A percentile compares a stretch with the other conserved stretches of the same genome.
phyloP scores from a whole-genome alignment of 2,113 vertebrate genomes.

The Cavia aperea region DNA sequence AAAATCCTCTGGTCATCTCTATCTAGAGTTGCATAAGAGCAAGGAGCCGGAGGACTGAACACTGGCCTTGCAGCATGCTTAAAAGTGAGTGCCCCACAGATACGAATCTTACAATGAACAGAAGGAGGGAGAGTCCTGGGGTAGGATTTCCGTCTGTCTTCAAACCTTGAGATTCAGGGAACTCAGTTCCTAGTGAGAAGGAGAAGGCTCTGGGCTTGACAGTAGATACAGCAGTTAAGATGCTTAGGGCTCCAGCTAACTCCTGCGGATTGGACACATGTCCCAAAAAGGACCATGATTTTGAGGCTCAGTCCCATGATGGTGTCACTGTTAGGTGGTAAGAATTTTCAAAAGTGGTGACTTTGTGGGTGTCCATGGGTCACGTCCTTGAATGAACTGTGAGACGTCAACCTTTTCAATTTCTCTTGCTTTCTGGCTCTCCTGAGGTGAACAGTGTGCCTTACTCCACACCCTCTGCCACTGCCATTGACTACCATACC shows the following conservation, averaged over 20 bases:
- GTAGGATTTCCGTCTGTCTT: not conserved
- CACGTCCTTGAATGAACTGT: no score
- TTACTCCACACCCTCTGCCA: no score
- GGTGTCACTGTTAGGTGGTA: not conserved
- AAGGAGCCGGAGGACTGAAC: not conserved
- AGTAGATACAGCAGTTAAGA: rapidly evolving
- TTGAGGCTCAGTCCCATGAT: not conserved
- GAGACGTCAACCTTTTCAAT: not conserved
- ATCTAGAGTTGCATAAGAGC: not conserved
- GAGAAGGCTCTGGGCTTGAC: rapidly evolving
- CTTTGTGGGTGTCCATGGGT: not conserved
- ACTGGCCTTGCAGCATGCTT: not conserved
- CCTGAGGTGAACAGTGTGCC: no score
- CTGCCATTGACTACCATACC: rapidly evolving
- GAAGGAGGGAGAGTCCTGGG: not conserved
- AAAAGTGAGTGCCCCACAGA: not conserved
- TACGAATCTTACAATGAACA: not conserved
- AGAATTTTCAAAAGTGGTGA: not conserved
- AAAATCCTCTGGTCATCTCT: not conserved
- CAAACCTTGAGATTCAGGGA: not conserved
- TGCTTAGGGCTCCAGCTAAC: not conserved
- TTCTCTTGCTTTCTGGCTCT: not conserved
- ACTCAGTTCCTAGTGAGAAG: not conserved
- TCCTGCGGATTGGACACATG: no score
- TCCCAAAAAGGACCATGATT: not conserved